Conservation (phyloP, 2,113 vertebrate genomes). For the Eonycteris spelaea region DNA sequence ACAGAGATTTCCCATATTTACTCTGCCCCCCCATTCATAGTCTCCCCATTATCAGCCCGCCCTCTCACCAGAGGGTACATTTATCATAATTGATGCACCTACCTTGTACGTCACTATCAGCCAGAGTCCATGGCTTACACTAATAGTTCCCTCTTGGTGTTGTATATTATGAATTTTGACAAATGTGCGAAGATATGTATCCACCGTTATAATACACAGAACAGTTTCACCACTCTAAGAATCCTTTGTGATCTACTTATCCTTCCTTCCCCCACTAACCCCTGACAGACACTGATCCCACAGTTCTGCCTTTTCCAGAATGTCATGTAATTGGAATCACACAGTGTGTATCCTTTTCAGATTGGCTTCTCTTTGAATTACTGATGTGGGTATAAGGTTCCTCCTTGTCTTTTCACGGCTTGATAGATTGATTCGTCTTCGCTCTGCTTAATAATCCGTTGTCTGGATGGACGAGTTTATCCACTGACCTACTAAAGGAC, state of each 20-base stretch:
- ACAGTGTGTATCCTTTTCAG: background rate
- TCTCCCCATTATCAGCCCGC: background rate
- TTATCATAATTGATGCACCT: background rate
- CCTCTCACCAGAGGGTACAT: background rate
- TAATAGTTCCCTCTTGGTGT: background rate
- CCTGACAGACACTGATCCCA: background rate
- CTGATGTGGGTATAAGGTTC: background rate
- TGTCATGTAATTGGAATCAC: background rate
- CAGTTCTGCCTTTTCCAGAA: background rate
- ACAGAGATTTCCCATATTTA: background rate
- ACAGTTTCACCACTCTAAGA: background rate
- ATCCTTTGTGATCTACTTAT: background rate
- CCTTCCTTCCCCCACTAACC: background rate
- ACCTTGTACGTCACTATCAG: background rate
- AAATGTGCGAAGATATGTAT: background rate
- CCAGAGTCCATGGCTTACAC: background rate
- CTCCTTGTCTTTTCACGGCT: background rate
- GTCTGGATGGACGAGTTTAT: background rate
- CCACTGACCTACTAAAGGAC: background rate
- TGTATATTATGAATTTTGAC: background rate
- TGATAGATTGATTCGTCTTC: background rate
- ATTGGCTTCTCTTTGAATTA: background rate
- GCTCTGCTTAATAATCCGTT: background rate
- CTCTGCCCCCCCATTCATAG: background rate
- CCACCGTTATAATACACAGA: background rate